A percentile compares a stretch with the other conserved stretches of the same genome.
These are phyloP conservation scores for Drosophila kambysellisi DNA, from an alignment of 2,888 invertebrate genomes.

Conservation along the genomic window DNA sequence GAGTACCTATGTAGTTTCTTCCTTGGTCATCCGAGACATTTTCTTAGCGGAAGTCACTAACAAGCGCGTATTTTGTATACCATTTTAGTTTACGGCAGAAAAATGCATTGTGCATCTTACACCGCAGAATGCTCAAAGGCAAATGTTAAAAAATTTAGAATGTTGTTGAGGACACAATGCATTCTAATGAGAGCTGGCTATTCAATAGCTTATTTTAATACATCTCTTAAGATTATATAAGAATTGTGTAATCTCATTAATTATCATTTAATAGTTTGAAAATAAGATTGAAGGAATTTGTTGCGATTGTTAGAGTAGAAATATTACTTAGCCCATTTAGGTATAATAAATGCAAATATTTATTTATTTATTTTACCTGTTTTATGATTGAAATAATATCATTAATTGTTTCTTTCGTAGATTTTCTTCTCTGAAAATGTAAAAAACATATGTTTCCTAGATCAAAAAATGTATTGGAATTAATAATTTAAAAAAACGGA, in stretches of 20 bases:
- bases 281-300: background rate
- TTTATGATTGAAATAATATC: background rate
- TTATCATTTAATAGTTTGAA: background rate
- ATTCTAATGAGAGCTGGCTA: conserved; percentile 38
- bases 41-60: conserved; percentile 75
- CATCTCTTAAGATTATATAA: background rate
- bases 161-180: conserved; percentile 12
- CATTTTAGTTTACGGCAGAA: conserved; percentile 13
- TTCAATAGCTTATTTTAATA: background rate
- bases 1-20: conserved; percentile 25
- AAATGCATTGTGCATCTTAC: conserved; percentile 41
- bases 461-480: conserved; percentile 5
- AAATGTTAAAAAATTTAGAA: conserved; percentile 15
- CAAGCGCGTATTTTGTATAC: conserved; percentile 64
- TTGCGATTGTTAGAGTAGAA: background rate
- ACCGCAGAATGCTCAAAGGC: conserved; percentile 16
- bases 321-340: background rate
- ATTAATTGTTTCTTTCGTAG: background rate
- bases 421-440: background rate
- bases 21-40: conserved; percentile 57
- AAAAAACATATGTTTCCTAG: background rate
- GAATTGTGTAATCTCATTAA: background rate
- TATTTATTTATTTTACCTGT: background rate
- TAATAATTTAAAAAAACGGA: conserved; percentile 9
- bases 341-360: background rate